Evolutionary conservation across 2,797 vertebrate species (phyloP).

Genomic region (Brachyalestes nurse): DNA sequence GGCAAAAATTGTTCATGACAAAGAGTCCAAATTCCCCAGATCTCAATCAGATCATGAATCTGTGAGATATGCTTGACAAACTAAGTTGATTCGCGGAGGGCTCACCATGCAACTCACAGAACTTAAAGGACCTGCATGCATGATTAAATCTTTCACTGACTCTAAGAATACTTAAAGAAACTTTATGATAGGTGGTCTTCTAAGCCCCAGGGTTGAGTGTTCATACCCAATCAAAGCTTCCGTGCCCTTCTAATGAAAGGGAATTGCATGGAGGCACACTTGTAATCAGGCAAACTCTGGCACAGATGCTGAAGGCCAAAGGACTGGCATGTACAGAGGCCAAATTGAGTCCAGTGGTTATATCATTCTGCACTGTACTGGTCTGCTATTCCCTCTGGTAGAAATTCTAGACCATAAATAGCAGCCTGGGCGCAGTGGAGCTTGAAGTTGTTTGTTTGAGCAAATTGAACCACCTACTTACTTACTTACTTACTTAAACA

Average conservation of each 20-base stretch:
- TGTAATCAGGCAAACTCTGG: constrained; percentile 39
- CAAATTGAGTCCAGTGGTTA: neutral
- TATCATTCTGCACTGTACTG: neutral
- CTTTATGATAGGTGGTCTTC: constrained; percentile 16
- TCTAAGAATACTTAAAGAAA: neutral
- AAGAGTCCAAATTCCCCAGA: too few species aligned
- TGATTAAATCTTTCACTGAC: neutral
- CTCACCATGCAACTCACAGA: too few species aligned
- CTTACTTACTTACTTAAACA: neutral
- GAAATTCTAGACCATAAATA: constrained; percentile 35
- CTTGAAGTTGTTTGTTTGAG: constrained; percentile 25
- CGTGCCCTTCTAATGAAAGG: constrained; percentile 41
- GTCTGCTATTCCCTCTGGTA: neutral
- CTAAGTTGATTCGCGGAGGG: too few species aligned
- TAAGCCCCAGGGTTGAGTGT: constrained; percentile 16
- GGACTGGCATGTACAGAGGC: constrained; percentile 6
- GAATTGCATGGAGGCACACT: constrained; percentile 24
- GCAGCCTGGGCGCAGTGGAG: constrained; percentile 23
- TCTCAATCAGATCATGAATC: too few species aligned
- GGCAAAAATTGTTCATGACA: too few species aligned
- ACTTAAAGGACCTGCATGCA: neutral
- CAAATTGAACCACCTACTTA: constrained; percentile 18
- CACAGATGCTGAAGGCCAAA: constrained; percentile 23
- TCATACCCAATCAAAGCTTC: constrained; percentile 37
- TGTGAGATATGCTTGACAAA: too few species aligned